Base-by-base conservation (phyloP, 2,888 invertebrate species). In the Ditylenchus weischeri region DNA sequence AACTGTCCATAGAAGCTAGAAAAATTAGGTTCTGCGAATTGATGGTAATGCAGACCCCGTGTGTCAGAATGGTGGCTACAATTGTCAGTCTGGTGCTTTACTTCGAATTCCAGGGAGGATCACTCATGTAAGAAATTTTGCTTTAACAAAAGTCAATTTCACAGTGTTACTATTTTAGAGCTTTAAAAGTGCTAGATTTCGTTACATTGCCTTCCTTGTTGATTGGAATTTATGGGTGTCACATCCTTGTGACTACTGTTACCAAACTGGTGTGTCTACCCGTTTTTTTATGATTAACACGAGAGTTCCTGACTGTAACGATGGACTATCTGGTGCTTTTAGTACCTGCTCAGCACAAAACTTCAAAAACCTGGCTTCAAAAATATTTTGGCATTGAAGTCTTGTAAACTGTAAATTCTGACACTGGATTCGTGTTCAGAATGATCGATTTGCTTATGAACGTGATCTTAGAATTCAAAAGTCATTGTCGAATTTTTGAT, bases 191-290 rank as follows among this genome's bases (percentile, higher is more conserved):
- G 43, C 72, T 80, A 48, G 80, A 80, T 57, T 78, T 79, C 64
- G 73, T 80, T 35, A 74, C 79, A 6, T 70, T 80, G 21, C 80
- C 80, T 11, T 79, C 79, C 6, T 69, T 80, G 4, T 65, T 80
- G 50, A 69, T 75, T 43, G 80, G 80, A 50, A 80, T 80, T 66
- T 80, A 80, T 66, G 80, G 80, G n/a, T 79, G 75, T n/a, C 80
- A 80, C 65, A 79, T 80, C 64, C 70, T 80, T n/a, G 79, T 80
- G 23, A 79, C 77, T 7, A 79, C 79, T 5, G 76, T 79, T 13
- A 77, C 78, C 11, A 71, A 77, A 65, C 66, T 79, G 71, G 76
- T 76, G 36, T 58, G 57, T 10, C n/a, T 29, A 10, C 51, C 13
- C 61, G 11, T 59, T 29, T 57, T 57, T 36, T 19, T 35, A 50